Conservation (phyloP, 2,797 vertebrate genomes). For the Calcarius lapponicus region DNA sequence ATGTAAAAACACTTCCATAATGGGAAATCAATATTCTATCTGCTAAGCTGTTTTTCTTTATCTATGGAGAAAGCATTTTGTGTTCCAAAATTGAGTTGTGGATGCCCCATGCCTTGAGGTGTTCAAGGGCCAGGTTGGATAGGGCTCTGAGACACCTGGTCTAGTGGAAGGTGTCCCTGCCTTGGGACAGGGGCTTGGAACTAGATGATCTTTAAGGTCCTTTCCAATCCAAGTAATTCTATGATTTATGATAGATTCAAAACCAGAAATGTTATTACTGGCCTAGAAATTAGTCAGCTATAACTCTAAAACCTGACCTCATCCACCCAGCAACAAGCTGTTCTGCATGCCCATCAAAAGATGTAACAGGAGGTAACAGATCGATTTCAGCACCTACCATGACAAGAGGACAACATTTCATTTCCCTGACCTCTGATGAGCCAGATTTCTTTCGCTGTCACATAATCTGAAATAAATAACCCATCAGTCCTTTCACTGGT, state of each 20-base stretch:
- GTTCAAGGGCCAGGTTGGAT: not conserved
- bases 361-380: constrained; percentile 8
- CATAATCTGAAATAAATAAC: constrained; percentile 49
- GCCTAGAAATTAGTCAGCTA: not conserved
- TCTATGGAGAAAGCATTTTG: not conserved
- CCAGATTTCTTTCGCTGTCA: constrained; percentile 2
- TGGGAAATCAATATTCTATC: not conserved
- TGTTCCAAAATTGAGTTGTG: not conserved
- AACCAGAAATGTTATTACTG: not conserved
- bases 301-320: not conserved
- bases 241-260: not conserved
- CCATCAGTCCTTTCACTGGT: not conserved
- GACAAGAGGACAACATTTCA: constrained; percentile 21
- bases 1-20: not conserved
- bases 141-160: not conserved
- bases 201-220: not conserved
- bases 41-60: constrained; percentile 1
- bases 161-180: not conserved
- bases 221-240: not conserved
- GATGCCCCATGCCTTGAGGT: not conserved
- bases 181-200: not conserved
- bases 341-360: not conserved
- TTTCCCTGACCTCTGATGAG: constrained; percentile 5
- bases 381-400: not conserved
- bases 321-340: not conserved